phyloP scores from a whole-genome alignment of 2,113 vertebrate species.

The Edolisoma coerulescens region DNA sequence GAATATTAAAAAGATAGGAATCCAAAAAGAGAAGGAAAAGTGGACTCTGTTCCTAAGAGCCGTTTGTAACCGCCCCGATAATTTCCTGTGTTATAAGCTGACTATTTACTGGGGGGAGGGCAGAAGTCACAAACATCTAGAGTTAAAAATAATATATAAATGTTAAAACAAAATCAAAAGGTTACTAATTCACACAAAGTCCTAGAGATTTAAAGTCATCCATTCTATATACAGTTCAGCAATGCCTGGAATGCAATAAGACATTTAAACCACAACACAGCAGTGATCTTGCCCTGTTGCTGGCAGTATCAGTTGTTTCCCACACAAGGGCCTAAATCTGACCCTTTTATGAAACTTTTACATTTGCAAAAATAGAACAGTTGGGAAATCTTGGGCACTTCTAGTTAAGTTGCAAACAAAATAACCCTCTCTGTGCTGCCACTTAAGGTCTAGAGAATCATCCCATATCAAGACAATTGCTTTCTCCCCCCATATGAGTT shows the following conservation, averaged over 20 bases:
- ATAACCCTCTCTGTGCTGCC: slow-evolving; percentile 62
- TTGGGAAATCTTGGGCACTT: slow-evolving; percentile 81
- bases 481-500: slow-evolving; percentile 19
- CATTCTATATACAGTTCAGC: slow-evolving; percentile 72
- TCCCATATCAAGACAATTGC: slow-evolving; percentile 21
- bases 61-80: slow-evolving; percentile 42
- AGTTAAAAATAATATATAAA: slow-evolving; percentile 66
- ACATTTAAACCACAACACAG: slow-evolving; percentile 75
- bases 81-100: slow-evolving; percentile 62
- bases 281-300: slow-evolving; percentile 68
- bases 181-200: slow-evolving; percentile 65
- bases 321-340: slow-evolving; percentile 78
- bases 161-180: slow-evolving; percentile 61
- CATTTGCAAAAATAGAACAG: slow-evolving; percentile 82
- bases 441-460: slow-evolving; percentile 56
- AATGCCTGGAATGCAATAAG: slow-evolving; percentile 77
- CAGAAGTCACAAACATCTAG: slow-evolving; percentile 21
- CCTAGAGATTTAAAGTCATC: slow-evolving; percentile 69
- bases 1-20: not conserved
- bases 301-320: slow-evolving; percentile 75
- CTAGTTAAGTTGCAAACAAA: slow-evolving; percentile 71
- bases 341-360: slow-evolving; percentile 78
- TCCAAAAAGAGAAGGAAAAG: not conserved
- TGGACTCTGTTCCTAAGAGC: not conserved
- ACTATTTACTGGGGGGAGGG: slow-evolving; percentile 20